phyloP scores from a whole-genome alignment of 2,797 vertebrate genomes.

The Leuciscus waleckii region DNA sequence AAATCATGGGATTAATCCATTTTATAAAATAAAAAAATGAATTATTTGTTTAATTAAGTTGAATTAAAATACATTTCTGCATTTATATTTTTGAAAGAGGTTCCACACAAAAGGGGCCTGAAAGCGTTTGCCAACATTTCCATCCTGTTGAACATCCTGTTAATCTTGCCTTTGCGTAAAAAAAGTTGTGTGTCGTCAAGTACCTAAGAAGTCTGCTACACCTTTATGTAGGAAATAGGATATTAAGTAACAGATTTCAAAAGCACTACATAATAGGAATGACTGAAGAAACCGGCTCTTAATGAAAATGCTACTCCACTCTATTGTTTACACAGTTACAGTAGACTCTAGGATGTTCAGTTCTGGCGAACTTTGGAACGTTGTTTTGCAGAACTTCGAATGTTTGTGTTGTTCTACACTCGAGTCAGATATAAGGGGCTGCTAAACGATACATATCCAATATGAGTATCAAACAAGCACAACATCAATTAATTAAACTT shows the following conservation, averaged over 20 bases:
- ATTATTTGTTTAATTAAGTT: neutral
- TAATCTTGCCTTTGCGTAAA: neutral
- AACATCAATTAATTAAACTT: neutral
- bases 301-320: neutral
- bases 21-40: neutral
- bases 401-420: neutral
- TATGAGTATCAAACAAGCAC: neutral
- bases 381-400: neutral
- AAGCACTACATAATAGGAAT: neutral
- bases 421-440: neutral
- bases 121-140: neutral
- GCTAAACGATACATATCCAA: neutral
- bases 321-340: neutral
- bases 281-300: neutral
- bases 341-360: neutral
- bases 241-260: neutral
- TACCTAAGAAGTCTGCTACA: neutral
- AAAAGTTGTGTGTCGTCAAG: neutral
- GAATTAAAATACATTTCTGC: neutral
- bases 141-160: constrained; percentile 11
- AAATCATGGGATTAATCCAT: neutral
- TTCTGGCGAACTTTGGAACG: constrained; percentile 9
- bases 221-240: too few species aligned
- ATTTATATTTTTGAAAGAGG: neutral
- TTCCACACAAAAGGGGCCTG: neutral